Evolutionary conservation across 2,888 invertebrate genomes (phyloP), one percentile per base, ranked within the genome.

Genomic region (Pediacus dermestoides): DNA sequence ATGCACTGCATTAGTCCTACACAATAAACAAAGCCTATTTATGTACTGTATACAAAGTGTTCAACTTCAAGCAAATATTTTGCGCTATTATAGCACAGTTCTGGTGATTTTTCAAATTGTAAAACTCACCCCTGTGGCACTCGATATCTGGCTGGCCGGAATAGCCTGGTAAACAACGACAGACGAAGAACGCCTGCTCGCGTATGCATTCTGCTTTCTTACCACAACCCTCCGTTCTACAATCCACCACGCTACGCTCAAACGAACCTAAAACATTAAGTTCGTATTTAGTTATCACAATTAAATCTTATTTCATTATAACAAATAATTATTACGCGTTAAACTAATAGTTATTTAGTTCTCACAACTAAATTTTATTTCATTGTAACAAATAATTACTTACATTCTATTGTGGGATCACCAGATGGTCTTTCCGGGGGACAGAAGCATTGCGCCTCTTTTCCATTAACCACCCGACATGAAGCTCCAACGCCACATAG

Each of bases 151-250:
- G 82, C 54, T 80, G 76, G 53, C 85, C 85, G 64, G 78, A 78
- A 34, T 81, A 83, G 50, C 86, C 86, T 36, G 82, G 81, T 50
- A 82, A 78, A 69, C 87, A 88, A 61, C 82, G 77, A 71, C 88
- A 89, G 21, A 86, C 82, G 73, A 88, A 92, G 60, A 83, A 82
- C 44, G 85, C 85, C 48, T 87, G 84, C 68, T 88, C 85, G 53
- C 87, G 80, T 50, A 90, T 81, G 71, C 90, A 92, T 67, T 87
- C 85, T n/a, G 88, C 87, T 48, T 87, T 88, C 57, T 81, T 78
- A 50, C 86, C 85, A 71, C 92, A 92, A 48, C 90, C 90, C 43
- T 80, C 78, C 1, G 85, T 85, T 55, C 90, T 78, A 68, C 92
- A 91, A 64, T 91, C 90, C 30, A 81, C 75, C 21, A 77, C 70